Evolutionary conservation across 2,888 invertebrate species (phyloP), one percentile per base, ranked within the genome.

Genomic region (Dendrolimus houi): DNA sequence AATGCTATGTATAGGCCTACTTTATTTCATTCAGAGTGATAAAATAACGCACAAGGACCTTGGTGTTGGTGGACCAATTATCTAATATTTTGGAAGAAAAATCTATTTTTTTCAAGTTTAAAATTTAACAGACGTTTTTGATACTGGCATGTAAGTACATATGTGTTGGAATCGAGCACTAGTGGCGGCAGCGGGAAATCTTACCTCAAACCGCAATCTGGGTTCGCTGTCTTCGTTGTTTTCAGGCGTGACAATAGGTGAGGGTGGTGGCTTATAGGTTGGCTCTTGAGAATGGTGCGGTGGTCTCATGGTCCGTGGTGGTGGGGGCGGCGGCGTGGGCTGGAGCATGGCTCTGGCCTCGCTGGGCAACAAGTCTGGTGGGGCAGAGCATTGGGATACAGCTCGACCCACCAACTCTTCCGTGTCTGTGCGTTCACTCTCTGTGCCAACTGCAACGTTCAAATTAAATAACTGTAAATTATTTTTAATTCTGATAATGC

Each of bases 331-430:
- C 10, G 77, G 70, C 53, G 64, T 62, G 0, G 89, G 85, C 64
- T 82, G 83, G 62, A 91, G 76, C 60, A 90, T 71, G 0, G 92
- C 93, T 58, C 92, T 84, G 56, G 88, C 91, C 63, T 91, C 91
- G 72, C 92, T 93, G 17, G 93, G 93, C 70, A 93, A 70, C 68
- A 93, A 74, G 77, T 93, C 93, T 9, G 93, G 93, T 9, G 93
- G 93, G 8, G 93, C 93, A 55, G 93, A 93, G 62, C 93, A 93
- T 52, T 93, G 93, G 12, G 93, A 93, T 54, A 92, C 90, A 53
- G 93, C 92, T 54, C 93, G 86, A 54, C 93, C 93, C 72, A 94
- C 92, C 76, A 94, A 80, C 77, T 94, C 94, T 69, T 94, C 94
- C 0, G 94, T 94, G 73, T 94, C 94, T 53, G 94, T 94, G 60